Evolutionary conservation across 2,888 invertebrate genomes (phyloP), one percentile per base, ranked within the genome.

Genomic region (Lissonota sp.): DNA sequence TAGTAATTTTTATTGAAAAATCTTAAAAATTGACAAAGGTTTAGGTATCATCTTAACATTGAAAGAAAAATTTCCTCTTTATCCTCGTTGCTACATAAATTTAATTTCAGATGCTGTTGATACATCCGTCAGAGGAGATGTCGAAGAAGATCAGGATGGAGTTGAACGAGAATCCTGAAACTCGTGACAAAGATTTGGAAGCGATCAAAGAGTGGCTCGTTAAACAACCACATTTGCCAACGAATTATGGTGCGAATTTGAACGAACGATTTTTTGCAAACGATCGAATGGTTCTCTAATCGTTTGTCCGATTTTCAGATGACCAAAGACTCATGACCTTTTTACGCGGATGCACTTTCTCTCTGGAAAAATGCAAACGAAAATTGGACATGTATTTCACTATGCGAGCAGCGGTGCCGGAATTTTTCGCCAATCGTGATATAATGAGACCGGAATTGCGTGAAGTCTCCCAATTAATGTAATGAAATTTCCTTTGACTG

Each of bases 371-470:
- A 93, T 95, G 96, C 91, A 97, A 97, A 93, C 95, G 95, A 89
- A 97, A 97, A 92, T 93, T 97, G 89, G 97, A 97, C 92, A 97
- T 97, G 96, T 97, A 97, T 93, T 97, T 97, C 92, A 97, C 97
- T 7, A 96, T 97, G 96, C 94, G 97, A 26, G 94, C 96, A 5
- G 96, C 97, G 0, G 95, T 96, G 44, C 97, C 97, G 0, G 97
- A 97, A 90, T 96, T 97, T 93, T 97, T 97, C 92, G 93, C 94
- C 77, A 95, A 97, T 90, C 94, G 97, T 83, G 97, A 97, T 89
- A 94, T 97, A 82, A 95, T 93, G 7, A 94, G 95, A 58, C 95
- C 96, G 0, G 96, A 97, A 87, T 92, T 97, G n/a, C 94, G 95
- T 87, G 95, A 96, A 85, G 95, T 97, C 69, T 91, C 95, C 74